Percentiles rank a stretch among this genome's conserved stretches.
Evolutionary conservation across 2,797 vertebrate genomes (phyloP).

Genomic region (Aythya fuligula): DNA sequence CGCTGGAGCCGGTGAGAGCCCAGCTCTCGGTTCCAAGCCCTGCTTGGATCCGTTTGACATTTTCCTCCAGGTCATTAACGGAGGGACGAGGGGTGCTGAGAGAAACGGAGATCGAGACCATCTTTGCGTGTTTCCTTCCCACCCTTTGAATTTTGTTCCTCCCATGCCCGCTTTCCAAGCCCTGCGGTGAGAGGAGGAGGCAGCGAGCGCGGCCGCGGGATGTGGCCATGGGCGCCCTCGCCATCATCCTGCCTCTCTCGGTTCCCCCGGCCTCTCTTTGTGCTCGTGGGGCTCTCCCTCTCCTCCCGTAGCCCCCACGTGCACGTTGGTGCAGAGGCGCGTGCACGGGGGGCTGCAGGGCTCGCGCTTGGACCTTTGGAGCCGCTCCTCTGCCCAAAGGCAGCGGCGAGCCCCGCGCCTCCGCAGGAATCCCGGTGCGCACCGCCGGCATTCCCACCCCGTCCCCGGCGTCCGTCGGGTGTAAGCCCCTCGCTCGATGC

Average conservation of each 20-base stretch:
- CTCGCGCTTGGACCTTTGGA: fast-evolving
- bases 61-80: not conserved
- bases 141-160: not conserved
- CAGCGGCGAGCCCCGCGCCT: fast-evolving
- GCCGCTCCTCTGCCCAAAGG: fast-evolving
- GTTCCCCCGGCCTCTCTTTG: fast-evolving
- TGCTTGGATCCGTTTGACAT: fast-evolving
- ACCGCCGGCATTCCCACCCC: fast-evolving
- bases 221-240: fast-evolving
- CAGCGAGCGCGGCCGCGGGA: not conserved
- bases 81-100: not conserved
- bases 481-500: fast-evolving
- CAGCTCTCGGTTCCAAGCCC: fast-evolving
- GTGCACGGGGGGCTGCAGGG: not conserved
- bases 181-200: fast-evolving
- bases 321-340: fast-evolving
- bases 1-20: not conserved
- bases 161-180: not conserved
- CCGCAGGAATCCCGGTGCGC: not conserved
- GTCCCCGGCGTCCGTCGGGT: fast-evolving
- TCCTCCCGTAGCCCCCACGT: fast-evolving
- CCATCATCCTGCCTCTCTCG: not conserved
- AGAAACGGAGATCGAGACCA: too few species aligned
- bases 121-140: not conserved
- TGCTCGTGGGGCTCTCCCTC: fast-evolving